A percentile compares a stretch with the other conserved stretches of the same genome.
phyloP scores from a whole-genome alignment of 2,888 invertebrate species.

The Leptopilina drosophilae region DNA sequence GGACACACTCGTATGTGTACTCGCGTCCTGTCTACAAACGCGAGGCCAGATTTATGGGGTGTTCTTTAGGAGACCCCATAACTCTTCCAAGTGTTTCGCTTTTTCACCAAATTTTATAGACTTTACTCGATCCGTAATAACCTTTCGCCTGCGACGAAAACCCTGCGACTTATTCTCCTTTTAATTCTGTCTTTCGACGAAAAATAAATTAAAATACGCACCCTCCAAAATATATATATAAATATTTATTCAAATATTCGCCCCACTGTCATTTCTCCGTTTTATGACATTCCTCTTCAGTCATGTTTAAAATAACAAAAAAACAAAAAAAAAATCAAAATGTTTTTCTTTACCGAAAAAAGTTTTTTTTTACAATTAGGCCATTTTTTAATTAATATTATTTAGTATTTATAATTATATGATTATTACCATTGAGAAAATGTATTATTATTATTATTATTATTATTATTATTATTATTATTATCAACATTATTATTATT shows the following conservation, averaged over 20 bases:
- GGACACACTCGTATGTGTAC: constrained; percentile 56
- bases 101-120: constrained; percentile 44
- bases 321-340: no score
- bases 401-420: no score
- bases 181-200: constrained; percentile 39
- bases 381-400: no score
- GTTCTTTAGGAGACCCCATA: constrained; percentile 66
- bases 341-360: no score
- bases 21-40: constrained; percentile 61
- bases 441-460: no score
- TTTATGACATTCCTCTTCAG: neutral
- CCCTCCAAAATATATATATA: neutral
- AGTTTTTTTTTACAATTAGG: no score
- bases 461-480: no score
- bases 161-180: constrained; percentile 23
- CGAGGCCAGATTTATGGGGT: constrained; percentile 69
- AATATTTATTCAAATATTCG: constrained; percentile 2
- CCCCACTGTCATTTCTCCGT: neutral
- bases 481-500: no score
- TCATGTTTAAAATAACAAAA: no score
- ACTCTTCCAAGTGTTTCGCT: constrained; percentile 58
- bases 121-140: constrained; percentile 38
- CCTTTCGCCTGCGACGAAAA: constrained; percentile 41
- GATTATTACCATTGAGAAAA: no score
- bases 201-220: neutral